Evolutionary conservation across 2,797 vertebrate species (phyloP).

Genomic region (Amblyraja radiata): DNA sequence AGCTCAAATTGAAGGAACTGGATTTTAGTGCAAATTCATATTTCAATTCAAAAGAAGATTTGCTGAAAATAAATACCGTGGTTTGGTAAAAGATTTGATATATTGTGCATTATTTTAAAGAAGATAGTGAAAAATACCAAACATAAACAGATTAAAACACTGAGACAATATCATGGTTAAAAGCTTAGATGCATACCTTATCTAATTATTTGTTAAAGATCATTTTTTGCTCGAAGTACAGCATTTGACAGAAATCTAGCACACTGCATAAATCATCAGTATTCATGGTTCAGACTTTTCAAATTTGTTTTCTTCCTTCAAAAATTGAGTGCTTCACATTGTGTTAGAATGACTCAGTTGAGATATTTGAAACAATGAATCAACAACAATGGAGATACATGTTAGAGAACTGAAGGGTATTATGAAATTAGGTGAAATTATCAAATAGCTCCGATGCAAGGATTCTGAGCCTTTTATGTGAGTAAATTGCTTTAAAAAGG

Average conservation of each 20-base stretch:
- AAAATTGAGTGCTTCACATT: neutral
- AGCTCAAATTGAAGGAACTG: neutral
- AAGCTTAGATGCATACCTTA: neutral
- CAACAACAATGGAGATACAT: neutral
- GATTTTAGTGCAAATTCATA: neutral
- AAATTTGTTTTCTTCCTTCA: neutral
- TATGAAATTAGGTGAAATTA: neutral
- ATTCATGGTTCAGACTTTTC: neutral
- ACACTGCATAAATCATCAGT: neutral
- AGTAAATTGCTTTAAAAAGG: neutral
- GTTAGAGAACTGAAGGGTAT: neutral
- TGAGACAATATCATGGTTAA: neutral
- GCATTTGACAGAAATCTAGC: neutral
- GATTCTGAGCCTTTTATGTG: neutral
- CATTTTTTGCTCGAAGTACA: neutral
- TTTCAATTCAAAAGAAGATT: neutral
- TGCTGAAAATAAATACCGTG: neutral
- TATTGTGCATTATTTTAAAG: neutral
- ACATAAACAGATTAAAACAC: neutral
- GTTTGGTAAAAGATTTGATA: neutral
- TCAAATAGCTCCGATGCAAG: neutral
- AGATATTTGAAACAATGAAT: conserved; percentile 14
- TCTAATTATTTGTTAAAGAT: neutral
- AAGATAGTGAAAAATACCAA: neutral
- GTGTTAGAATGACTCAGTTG: neutral